phyloP scores from a whole-genome alignment of 2,888 invertebrate genomes.

The Eulithis testata region DNA sequence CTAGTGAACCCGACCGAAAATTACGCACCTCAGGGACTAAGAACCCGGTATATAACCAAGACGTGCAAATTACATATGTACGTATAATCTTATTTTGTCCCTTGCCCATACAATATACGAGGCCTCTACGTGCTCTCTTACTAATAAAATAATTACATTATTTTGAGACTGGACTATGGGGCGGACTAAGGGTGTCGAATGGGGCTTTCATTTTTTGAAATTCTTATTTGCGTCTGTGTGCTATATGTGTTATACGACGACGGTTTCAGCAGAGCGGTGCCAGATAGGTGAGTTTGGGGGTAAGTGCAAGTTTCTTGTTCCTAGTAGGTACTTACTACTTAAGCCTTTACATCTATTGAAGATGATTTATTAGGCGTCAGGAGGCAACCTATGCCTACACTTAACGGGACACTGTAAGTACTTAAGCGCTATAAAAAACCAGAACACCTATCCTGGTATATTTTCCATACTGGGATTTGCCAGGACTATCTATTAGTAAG shows the following conservation, averaged over 20 bases:
- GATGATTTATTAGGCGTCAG: no score
- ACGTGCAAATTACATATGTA: conserved; percentile 45
- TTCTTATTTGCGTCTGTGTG: no score
- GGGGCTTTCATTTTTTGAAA: not conserved
- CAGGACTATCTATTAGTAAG: no score
- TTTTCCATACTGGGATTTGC: no score
- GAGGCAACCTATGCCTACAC: no score
- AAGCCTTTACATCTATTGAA: no score
- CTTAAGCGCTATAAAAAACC: no score
- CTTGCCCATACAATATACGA: conserved; percentile 41
- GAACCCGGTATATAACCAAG: conserved; percentile 39
- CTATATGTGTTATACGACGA: no score
- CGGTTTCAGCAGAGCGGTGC: not conserved
- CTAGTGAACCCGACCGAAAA: conserved; percentile 27
- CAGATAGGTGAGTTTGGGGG: not conserved
- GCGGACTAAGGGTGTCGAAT: conserved; percentile 8
- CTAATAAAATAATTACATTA: conserved; percentile 65
- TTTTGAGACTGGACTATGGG: conserved; percentile 31
- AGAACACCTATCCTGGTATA: no score
- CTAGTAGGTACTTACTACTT: no score
- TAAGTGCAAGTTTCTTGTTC: no score
- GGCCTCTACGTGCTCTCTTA: conserved; percentile 44
- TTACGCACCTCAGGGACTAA: conserved; percentile 30
- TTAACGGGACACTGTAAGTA: no score
- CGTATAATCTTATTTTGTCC: conserved; percentile 45